These are phyloP conservation scores for Ascidia mentula DNA, from an alignment of 23 tunicate species.

Conservation along the genomic window DNA sequence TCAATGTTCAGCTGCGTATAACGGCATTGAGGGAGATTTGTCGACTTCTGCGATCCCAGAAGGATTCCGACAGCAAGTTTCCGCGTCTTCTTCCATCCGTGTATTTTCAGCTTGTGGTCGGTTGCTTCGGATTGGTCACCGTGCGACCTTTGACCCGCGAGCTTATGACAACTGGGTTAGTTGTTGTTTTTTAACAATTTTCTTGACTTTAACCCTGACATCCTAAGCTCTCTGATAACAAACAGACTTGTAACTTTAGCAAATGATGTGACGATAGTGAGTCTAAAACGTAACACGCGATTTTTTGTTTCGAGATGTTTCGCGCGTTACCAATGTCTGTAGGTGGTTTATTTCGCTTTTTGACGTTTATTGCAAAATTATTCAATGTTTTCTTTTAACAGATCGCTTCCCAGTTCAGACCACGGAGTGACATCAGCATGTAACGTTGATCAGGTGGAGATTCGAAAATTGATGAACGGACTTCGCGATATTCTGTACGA, in stretches of 20 bases:
- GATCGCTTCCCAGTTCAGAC: conserved; percentile 13
- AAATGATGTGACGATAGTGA: too few species aligned
- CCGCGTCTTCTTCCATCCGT: conserved; percentile 43
- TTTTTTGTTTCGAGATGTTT: too few species aligned
- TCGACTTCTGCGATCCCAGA: conserved; percentile 22
- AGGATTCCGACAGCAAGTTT: conserved; percentile 21
- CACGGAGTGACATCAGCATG: conserved; percentile 26
- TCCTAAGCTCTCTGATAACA: too few species aligned
- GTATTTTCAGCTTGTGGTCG: conserved; percentile 66
- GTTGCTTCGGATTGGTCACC: conserved; percentile 81
- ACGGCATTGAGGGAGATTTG: conserved; percentile 49
- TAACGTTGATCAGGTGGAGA: conserved; percentile 19
- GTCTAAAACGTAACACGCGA: too few species aligned
- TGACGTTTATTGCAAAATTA: too few species aligned
- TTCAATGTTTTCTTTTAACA: not conserved
- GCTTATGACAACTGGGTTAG: conserved; percentile 47
- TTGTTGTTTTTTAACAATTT: too few species aligned
- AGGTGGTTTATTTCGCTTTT: too few species aligned
- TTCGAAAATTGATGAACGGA: conserved; percentile 23
- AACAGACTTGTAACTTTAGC: too few species aligned
- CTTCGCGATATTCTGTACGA: conserved; percentile 37
- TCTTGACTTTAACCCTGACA: too few species aligned
- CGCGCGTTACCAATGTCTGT: too few species aligned
- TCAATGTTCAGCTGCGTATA: conserved; percentile 34
- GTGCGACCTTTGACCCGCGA: conserved; percentile 54